Evolutionary conservation across 2,797 vertebrate genomes (phyloP), one percentile per base, ranked within the genome.

Genomic region (Manis pentadactyla): DNA sequence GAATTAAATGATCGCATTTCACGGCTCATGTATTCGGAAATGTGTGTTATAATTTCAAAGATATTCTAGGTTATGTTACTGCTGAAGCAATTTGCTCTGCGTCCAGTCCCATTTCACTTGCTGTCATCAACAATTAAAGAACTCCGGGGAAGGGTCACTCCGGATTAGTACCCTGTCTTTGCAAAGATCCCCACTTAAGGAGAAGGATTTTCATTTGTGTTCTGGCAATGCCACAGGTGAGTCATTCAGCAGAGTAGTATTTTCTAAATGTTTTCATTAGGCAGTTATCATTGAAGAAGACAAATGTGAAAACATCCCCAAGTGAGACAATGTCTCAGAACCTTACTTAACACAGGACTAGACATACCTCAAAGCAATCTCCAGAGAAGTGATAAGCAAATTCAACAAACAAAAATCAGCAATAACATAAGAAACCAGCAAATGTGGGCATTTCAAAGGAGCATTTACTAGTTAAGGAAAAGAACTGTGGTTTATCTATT

Each of bases 81-180:
- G 98, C 98, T 98, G 98, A 98, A 98, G 97, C 96, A 98, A 98
- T 99, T 99, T 98, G 98, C 98, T 98, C 96, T 98, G 85, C 74
- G 97, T 98, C 98, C 98, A 98, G 95, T 98, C 96, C 97, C 97
- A 98, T 99, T 98, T 98, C 90, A 96, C 97, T 98, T 97, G 77
- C 98, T 98, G 98, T 97, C 98, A 98, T 98, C 98, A 98, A 98
- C 77, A 95, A 98, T 98, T 98, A 99, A 97, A 96, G 93, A 82
- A 96, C 96, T 97, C 96, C 23, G 0, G 84, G 86, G 92, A 97
- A 94, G 97, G 98, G 98, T 98, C 98, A 98, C 91, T 98, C 63
- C 96, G 97, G 96, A 98, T 98, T 98, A 98, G 97, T 79, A 96
- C 93, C 79, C 97, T 97, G 95, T 98, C 97, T 98, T 98, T 97